Percentiles rank a stretch among this genome's conserved stretches.
Evolutionary conservation across 2,113 vertebrate genomes (phyloP).

Genomic region (Nibea coibor): DNA sequence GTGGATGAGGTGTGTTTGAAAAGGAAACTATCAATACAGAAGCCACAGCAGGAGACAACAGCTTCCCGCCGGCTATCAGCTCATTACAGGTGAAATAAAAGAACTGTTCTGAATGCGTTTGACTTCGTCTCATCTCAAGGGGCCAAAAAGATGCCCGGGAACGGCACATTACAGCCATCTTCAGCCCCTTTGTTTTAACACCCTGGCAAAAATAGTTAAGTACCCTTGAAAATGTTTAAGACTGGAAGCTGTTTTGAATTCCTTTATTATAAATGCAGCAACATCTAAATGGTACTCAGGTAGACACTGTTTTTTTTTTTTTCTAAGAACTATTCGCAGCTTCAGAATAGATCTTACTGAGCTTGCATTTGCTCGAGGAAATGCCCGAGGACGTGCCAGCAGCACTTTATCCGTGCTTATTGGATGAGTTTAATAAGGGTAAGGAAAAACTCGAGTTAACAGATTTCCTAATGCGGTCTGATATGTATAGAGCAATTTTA

Average conservation of each 20-base stretch:
- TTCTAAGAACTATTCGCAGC: slow-evolving; percentile 41
- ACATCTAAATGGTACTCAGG: slow-evolving; percentile 3
- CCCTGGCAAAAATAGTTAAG: slow-evolving; percentile 24
- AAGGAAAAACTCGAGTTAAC: slow-evolving; percentile 44
- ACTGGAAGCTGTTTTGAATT: slow-evolving; percentile 14
- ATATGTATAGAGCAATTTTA: slow-evolving; percentile 18
- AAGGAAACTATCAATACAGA: slow-evolving; percentile 70
- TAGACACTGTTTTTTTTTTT: background rate
- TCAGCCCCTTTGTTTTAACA: slow-evolving; percentile 17
- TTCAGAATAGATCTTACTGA: slow-evolving; percentile 53
- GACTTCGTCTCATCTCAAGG: slow-evolving; percentile 47
- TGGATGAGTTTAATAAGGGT: slow-evolving; percentile 33
- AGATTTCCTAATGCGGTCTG: slow-evolving; percentile 48
- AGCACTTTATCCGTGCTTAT: slow-evolving; percentile 36
- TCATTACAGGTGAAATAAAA: slow-evolving; percentile 76
- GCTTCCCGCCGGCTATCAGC: slow-evolving; percentile 69
- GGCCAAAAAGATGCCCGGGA: slow-evolving; percentile 34
- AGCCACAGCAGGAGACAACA: slow-evolving; percentile 70
- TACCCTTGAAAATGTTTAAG: slow-evolving; percentile 11
- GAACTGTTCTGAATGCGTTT: slow-evolving; percentile 57
- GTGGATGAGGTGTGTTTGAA: slow-evolving; percentile 68
- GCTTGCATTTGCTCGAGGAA: slow-evolving; percentile 67
- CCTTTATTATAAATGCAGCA: slow-evolving; percentile 32
- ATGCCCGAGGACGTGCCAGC: slow-evolving; percentile 60
- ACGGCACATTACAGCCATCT: slow-evolving; percentile 25